These are phyloP conservation scores for Philypnodon macrostomus DNA, from an alignment of 2,797 vertebrate species.

Conservation along the genomic window DNA sequence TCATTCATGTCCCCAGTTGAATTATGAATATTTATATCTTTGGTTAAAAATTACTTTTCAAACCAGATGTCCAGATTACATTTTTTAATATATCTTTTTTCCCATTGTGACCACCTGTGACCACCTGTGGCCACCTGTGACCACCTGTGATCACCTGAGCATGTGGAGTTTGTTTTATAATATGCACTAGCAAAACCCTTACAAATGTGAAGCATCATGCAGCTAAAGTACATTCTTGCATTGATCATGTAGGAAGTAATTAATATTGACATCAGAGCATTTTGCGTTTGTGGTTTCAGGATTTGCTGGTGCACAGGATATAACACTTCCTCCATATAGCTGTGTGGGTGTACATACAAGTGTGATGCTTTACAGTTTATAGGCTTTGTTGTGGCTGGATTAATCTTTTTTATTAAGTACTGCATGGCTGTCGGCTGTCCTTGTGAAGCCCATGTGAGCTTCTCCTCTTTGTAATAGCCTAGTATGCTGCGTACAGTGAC, in stretches of 20 bases:
- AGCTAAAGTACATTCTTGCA: conserved; percentile 16
- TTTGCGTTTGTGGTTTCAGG: conserved; percentile 53
- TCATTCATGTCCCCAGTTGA: no score
- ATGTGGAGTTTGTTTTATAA: no score
- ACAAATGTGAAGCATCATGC: no score
- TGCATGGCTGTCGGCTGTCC: conserved; percentile 1
- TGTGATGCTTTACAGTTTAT: conserved; percentile 34
- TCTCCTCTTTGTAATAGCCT: conserved; percentile 1
- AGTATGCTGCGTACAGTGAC: conserved; percentile 3
- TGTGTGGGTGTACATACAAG: conserved; percentile 16
- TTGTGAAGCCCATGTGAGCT: conserved; percentile 10
- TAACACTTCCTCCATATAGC: conserved; percentile 31
- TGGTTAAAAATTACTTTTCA: no score
- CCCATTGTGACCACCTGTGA: no score
- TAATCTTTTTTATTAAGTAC: conserved; percentile 33
- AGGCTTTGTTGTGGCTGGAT: conserved; percentile 20
- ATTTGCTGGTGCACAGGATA: conserved; percentile 52
- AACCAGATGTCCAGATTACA: no score
- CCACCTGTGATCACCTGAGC: no score
- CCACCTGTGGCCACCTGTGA: no score
- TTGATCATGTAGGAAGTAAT: conserved; percentile 53
- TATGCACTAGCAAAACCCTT: no score
- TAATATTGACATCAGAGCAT: conserved; percentile 52
- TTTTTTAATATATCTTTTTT: no score
- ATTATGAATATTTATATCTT: no score